These are phyloP conservation scores for Bambusicola thoracicus DNA, from an alignment of 2,113 vertebrate species.

Conservation along the genomic window DNA sequence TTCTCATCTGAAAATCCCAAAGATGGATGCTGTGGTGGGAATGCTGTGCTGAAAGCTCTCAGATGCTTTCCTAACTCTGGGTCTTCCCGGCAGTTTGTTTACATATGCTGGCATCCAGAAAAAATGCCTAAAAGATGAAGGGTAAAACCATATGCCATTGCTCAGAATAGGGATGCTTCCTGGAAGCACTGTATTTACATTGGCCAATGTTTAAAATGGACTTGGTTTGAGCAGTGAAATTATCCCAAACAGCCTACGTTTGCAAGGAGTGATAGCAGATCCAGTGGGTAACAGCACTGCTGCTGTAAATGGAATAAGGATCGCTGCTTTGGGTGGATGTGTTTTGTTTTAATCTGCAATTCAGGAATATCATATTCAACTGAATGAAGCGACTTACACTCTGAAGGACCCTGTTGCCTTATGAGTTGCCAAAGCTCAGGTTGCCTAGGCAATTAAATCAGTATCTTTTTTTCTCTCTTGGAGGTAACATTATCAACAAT, in stretches of 20 bases:
- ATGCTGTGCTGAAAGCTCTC: not conserved
- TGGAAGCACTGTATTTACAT: not conserved
- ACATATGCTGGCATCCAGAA: not conserved
- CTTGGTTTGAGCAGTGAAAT: not conserved
- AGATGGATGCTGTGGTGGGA: not conserved
- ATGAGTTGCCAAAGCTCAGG: not conserved
- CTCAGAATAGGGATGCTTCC: not conserved
- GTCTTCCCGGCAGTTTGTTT: not conserved
- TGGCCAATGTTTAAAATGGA: not conserved
- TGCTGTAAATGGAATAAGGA: not conserved
- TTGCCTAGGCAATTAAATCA: constrained; percentile 58
- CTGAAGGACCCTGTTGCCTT: not conserved
- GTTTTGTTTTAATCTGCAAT: not conserved
- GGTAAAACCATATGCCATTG: not conserved
- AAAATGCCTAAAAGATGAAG: not conserved
- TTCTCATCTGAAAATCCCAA: not conserved
- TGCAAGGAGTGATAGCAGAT: not conserved
- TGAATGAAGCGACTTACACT: not conserved
- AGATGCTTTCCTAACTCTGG: not conserved
- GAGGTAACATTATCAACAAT: constrained; percentile 26
- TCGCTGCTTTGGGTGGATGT: not conserved
- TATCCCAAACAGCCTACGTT: not conserved
- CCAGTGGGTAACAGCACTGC: fast-evolving
- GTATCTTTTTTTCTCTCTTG: not conserved
- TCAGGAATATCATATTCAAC: not conserved